Conservation (phyloP, 2,888 invertebrate genomes). For the Lypha dubia region DNA sequence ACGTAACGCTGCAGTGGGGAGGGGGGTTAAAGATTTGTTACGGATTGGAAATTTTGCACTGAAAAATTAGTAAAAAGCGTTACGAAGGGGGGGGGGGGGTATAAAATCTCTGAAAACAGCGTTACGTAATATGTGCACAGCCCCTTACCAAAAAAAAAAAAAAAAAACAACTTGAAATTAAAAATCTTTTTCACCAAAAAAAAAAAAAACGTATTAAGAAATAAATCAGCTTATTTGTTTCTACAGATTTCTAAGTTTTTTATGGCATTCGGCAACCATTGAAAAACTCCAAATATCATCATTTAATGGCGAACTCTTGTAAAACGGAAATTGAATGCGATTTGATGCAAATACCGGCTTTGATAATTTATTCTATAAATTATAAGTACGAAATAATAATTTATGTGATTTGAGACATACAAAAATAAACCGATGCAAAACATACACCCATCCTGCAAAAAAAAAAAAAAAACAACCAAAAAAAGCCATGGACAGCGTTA, state of each 20-base stretch:
- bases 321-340: slow-evolving; percentile 75
- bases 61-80: no score
- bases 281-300: slow-evolving; percentile 39
- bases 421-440: slow-evolving; percentile 38
- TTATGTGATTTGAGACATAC: slow-evolving; percentile 74
- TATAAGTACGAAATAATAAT: slow-evolving; percentile 78
- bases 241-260: not conserved
- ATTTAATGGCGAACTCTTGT: slow-evolving; percentile 79
- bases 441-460: slow-evolving; percentile 29
- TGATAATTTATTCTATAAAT: slow-evolving; percentile 72
- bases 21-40: no score
- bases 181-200: no score
- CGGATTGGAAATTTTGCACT: no score
- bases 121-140: no score
- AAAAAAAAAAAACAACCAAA: not conserved
- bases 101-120: no score
- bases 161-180: no score
- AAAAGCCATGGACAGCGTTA: no score
- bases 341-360: slow-evolving; percentile 42
- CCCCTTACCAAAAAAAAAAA: no score
- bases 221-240: slow-evolving; percentile 24
- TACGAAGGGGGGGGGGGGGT: no score
- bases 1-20: no score
- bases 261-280: slow-evolving; percentile 64
- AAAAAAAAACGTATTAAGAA: not conserved